Evolutionary conservation across 2,888 invertebrate genomes (phyloP).

Genomic region (Drosophila emarginata): DNA sequence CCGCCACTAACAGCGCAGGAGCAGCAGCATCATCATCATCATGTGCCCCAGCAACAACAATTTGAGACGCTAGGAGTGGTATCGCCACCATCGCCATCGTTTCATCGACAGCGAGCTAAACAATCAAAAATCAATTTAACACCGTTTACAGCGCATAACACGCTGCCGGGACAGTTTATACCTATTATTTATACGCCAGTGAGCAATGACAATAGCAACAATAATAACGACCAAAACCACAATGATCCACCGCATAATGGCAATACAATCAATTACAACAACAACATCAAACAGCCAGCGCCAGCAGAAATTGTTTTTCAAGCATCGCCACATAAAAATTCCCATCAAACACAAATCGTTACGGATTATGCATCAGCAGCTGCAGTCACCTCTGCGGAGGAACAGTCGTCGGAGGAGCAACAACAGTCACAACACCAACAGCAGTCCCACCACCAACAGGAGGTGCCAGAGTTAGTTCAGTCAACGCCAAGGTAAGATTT

Average conservation of each 20-base stretch:
- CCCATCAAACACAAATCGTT: constrained; percentile 70
- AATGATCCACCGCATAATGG: constrained; percentile 50
- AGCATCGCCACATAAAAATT: constrained; percentile 59
- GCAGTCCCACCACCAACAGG: constrained; percentile 32
- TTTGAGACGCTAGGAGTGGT: constrained; percentile 45
- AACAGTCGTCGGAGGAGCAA: constrained; percentile 26
- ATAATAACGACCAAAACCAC: constrained; percentile 39
- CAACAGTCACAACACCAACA: constrained; percentile 26
- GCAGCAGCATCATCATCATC: constrained; percentile 43
- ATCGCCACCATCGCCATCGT: constrained; percentile 41
- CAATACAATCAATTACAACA: constrained; percentile 69
- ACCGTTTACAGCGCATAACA: constrained; percentile 84
- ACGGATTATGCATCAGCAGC: constrained; percentile 61
- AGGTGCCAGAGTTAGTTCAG: constrained; percentile 24
- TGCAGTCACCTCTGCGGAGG: constrained; percentile 41
- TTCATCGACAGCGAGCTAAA: constrained; percentile 72
- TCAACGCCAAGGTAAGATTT: constrained; percentile 57
- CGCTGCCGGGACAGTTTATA: constrained; percentile 84
- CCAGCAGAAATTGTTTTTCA: constrained; percentile 60
- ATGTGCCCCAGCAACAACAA: constrained; percentile 46
- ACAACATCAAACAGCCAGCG: constrained; percentile 39
- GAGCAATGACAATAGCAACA: constrained; percentile 61
- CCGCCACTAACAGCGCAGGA: constrained; percentile 65
- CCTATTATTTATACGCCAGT: constrained; percentile 83
- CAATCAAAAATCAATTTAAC: constrained; percentile 83